A percentile compares a stretch with the other conserved stretches of the same genome.
These are phyloP conservation scores for Gastrophysa polygoni DNA, from an alignment of 2,888 invertebrate species.

Conservation along the genomic window DNA sequence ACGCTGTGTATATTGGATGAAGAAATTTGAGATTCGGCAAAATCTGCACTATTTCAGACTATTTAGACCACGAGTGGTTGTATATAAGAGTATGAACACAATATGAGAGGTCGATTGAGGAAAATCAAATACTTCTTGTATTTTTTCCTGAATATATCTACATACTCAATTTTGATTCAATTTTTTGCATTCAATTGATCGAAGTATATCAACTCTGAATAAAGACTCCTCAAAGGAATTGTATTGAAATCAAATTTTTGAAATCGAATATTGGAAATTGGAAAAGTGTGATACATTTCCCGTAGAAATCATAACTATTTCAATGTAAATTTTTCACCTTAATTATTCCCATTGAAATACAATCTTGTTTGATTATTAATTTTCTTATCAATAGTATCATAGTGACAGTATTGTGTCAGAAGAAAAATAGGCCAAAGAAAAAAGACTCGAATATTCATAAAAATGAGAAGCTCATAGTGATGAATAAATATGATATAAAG, in stretches of 20 bases:
- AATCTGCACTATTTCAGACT: constrained; percentile 21
- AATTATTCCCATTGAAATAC: no score
- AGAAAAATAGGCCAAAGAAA: constrained; percentile 33
- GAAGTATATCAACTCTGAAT: no score
- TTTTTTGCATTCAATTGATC: no score
- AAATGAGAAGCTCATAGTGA: constrained; percentile 26
- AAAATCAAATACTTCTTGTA: no score
- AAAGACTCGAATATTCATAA: constrained; percentile 31
- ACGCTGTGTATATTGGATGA: constrained; percentile 23
- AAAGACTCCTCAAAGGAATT: no score
- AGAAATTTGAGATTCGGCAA: constrained; percentile 14
- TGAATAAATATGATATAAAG: constrained; percentile 25
- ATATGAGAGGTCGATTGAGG: no score
- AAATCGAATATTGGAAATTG: not conserved
- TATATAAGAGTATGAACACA: constrained; percentile 20
- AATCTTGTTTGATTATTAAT: no score
- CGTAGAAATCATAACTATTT: not conserved
- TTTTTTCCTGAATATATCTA: no score
- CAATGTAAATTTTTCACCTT: not conserved
- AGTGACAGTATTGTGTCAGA: constrained; percentile 14
- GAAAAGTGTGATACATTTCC: not conserved
- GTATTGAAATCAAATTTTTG: no score
- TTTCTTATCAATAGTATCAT: not conserved
- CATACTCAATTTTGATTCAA: no score
- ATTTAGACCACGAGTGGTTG: constrained; percentile 13